phyloP scores from a whole-genome alignment of 2,888 invertebrate genomes.

The Busseola fusca region DNA sequence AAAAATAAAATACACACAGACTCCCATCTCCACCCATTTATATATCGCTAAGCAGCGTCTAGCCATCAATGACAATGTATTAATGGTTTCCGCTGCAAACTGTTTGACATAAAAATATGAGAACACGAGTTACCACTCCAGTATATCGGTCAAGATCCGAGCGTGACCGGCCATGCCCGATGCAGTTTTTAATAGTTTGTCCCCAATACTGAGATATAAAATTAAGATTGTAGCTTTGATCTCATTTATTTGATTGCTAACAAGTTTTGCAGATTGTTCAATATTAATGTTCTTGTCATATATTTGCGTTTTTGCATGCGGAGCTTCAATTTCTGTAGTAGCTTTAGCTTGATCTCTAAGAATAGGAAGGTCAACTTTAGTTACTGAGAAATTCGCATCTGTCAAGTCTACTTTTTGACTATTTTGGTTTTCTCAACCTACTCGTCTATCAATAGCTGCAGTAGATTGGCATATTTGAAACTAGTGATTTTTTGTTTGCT shows the following conservation, averaged over 20 bases:
- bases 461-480: constrained; percentile 38
- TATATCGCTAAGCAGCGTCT: constrained; percentile 20
- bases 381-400: background rate
- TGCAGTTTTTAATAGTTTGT: constrained; percentile 58
- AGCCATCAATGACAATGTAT: constrained; percentile 52
- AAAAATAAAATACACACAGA: background rate
- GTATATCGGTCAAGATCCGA: constrained; percentile 71
- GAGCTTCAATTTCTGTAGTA: background rate
- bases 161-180: constrained; percentile 36
- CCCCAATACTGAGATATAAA: constrained; percentile 44
- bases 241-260: constrained; percentile 55
- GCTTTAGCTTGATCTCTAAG: background rate
- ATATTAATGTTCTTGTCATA: constrained; percentile 15
- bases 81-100: constrained; percentile 60
- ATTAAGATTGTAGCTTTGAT: constrained; percentile 46
- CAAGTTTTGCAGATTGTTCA: constrained; percentile 33
- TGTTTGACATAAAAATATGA: constrained; percentile 66
- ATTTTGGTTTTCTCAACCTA: background rate
- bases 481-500: constrained; percentile 20
- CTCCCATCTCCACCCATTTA: background rate
- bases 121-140: constrained; percentile 67
- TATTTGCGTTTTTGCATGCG: background rate
- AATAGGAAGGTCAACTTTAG: constrained; percentile 6
- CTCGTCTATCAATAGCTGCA: constrained; percentile 6
- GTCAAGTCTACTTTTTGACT: background rate